Evolutionary conservation across 53 echinoderm and acorn worm genomes (phyloP).

Genomic region (Arbacia lixula): DNA sequence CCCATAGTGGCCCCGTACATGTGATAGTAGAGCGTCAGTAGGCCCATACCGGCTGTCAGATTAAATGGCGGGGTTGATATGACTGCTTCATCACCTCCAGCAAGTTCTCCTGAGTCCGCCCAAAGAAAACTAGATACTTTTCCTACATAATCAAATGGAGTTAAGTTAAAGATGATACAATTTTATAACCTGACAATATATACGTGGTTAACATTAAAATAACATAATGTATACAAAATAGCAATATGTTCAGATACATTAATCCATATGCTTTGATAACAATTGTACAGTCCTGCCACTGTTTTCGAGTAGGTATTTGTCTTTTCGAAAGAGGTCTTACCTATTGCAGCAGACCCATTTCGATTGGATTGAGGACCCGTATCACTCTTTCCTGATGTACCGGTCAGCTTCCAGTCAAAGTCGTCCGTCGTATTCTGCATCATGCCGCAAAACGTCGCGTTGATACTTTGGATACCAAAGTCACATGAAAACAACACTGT

Average conservation of each 20-base stretch:
- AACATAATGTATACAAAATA: too few species aligned
- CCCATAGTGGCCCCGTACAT: constrained; percentile 5
- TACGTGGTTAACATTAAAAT: neutral
- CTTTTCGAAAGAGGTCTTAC: too few species aligned
- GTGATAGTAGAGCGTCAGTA: constrained; percentile 22
- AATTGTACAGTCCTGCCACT: neutral
- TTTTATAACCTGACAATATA: neutral
- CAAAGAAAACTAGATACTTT: constrained; percentile 12
- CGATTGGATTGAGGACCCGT: constrained; percentile 4
- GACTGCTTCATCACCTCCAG: neutral
- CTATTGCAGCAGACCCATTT: neutral
- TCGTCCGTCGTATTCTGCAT: neutral
- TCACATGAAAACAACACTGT: constrained; percentile 34
- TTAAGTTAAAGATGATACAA: neutral
- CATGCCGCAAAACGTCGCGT: constrained; percentile 32
- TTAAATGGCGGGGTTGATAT: constrained; percentile 29
- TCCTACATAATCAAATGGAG: neutral
- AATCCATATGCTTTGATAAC: too few species aligned
- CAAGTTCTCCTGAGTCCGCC: neutral
- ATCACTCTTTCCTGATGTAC: constrained; percentile 6
- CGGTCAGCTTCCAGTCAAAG: constrained; percentile 27
- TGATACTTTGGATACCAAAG: neutral
- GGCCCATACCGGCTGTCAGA: constrained; percentile 1
- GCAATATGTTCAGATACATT: too few species aligned
- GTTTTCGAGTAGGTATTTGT: too few species aligned